Conservation (phyloP, 2,113 vertebrate genomes). For the Rhinogobius similis region DNA sequence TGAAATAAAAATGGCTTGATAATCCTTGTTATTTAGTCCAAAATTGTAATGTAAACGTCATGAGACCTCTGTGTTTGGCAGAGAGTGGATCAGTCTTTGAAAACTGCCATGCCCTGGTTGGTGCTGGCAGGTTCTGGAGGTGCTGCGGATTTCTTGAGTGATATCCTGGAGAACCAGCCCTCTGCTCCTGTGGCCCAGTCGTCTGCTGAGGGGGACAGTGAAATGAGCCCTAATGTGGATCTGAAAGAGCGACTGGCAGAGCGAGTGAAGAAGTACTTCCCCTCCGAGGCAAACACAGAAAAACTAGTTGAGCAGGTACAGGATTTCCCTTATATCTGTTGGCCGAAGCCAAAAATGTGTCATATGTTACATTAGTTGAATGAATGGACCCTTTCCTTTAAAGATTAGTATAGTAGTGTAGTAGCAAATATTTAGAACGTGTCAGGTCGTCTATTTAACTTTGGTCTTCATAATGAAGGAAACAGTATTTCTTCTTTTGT, state of each 20-base stretch:
- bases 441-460: neutral
- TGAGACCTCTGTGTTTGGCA: conserved; percentile 31
- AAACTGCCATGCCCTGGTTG: conserved; percentile 83
- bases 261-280: conserved; percentile 73
- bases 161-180: conserved; percentile 77
- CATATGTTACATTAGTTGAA: neutral
- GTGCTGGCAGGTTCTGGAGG: conserved; percentile 86
- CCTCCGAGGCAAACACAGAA: conserved; percentile 56
- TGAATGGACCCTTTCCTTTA: no score
- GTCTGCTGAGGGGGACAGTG: conserved; percentile 53
- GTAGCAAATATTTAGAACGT: no score
- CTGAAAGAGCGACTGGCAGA: conserved; percentile 68
- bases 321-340: neutral
- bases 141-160: conserved; percentile 82
- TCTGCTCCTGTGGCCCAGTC: conserved; percentile 37
- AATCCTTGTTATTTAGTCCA: no score
- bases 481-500: neutral
- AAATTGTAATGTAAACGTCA: neutral
- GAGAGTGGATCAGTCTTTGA: conserved; percentile 82
- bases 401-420: no score
- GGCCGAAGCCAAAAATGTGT: neutral
- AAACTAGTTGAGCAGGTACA: conserved; percentile 77
- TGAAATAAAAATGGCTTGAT: neutral
- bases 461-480: no score
- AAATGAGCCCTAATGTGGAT: conserved; percentile 46